phyloP scores from a whole-genome alignment of 2,113 vertebrate species.

The Prinia subflava region DNA sequence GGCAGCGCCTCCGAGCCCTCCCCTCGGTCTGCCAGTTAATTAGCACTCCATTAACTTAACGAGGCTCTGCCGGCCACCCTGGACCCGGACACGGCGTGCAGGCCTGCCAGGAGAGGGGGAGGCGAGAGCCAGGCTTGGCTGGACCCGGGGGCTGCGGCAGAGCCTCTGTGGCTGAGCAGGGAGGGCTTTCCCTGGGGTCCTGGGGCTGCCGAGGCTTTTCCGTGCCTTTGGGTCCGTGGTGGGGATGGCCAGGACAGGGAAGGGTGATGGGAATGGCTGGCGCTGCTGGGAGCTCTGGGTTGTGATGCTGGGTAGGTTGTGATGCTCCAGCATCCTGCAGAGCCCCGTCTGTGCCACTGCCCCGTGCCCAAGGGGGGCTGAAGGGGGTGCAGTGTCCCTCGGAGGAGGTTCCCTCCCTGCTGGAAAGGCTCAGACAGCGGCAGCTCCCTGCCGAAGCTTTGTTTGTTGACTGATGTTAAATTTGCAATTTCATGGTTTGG shows the following conservation, averaged over 20 bases:
- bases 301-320: fast-evolving
- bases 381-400: fast-evolving
- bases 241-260: not conserved
- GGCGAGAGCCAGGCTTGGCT: not conserved
- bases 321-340: not conserved
- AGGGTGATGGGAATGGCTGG: fast-evolving
- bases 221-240: fast-evolving
- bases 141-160: not conserved
- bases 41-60: slow-evolving; percentile 67
- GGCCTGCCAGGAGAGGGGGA: not conserved
- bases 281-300: fast-evolving
- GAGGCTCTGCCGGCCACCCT: slow-evolving; percentile 3
- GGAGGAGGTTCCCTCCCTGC: not conserved
- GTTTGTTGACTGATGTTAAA: slow-evolving; percentile 55
- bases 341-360: fast-evolving
- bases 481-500: slow-evolving; percentile 65
- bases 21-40: slow-evolving; percentile 64
- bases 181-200: fast-evolving
- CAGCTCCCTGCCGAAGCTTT: not conserved
- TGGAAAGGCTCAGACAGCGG: not conserved
- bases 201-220: not conserved
- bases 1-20: not conserved
- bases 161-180: not conserved
- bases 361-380: fast-evolving
- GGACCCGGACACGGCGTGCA: not conserved